Evolutionary conservation across 2,113 vertebrate species (phyloP).

Genomic region (Eurystomus gularis): DNA sequence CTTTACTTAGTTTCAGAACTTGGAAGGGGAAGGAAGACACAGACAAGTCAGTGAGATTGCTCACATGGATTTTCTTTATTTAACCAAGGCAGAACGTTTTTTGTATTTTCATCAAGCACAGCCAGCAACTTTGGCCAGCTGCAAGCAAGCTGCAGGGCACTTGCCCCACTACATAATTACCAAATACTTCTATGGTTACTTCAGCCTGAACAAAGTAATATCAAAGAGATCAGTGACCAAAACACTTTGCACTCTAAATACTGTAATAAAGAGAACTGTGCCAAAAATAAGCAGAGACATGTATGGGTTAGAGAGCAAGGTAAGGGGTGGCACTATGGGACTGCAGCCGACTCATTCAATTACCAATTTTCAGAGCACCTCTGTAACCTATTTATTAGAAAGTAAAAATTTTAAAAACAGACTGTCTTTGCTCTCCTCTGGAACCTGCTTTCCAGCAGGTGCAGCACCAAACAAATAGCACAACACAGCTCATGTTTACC

Average conservation of each 20-base stretch:
- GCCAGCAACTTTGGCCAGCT: not conserved
- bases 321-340: not conserved
- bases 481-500: not conserved
- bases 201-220: not conserved
- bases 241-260: not conserved
- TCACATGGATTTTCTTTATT: not conserved
- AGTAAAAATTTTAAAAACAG: not conserved
- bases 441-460: not conserved
- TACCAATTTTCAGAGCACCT: not conserved
- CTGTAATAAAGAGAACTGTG: not conserved
- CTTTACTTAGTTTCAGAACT: not conserved
- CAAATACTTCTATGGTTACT: not conserved
- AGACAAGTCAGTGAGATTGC: not conserved
- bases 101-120: not conserved
- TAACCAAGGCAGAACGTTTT: not conserved
- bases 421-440: not conserved
- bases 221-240: not conserved
- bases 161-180: not conserved
- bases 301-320: not conserved
- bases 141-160: not conserved
- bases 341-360: not conserved
- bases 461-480: not conserved
- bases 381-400: not conserved
- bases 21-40: not conserved
- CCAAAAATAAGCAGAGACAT: not conserved